Evolutionary conservation across 2,113 vertebrate genomes (phyloP).

Genomic region (Toxotes chatareus): DNA sequence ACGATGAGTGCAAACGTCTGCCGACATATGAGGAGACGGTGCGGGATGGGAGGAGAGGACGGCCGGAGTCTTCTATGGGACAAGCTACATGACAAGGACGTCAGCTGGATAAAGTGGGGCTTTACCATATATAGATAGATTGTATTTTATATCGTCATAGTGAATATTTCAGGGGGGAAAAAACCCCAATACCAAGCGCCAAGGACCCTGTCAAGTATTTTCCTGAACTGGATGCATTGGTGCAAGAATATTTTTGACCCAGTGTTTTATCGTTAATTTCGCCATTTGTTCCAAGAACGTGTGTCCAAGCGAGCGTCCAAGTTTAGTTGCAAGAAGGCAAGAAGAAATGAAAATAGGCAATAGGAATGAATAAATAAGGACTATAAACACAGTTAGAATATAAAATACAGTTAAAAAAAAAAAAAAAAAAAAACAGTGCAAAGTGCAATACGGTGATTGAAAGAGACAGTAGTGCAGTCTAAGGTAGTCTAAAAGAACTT

Average conservation of each 20-base stretch:
- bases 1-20: slow-evolving; percentile 89
- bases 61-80: neutral
- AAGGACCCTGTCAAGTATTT: neutral
- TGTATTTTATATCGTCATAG: neutral
- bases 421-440: too few species aligned
- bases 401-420: too few species aligned
- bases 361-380: too few species aligned
- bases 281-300: neutral
- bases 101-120: neutral
- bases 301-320: neutral
- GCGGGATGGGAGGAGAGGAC: slow-evolving; percentile 46
- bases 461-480: too few species aligned
- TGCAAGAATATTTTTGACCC: neutral
- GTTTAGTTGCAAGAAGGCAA: neutral
- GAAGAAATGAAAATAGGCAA: too few species aligned
- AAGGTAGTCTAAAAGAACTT: too few species aligned
- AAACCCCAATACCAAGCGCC: neutral
- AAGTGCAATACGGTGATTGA: too few species aligned
- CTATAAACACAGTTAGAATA: too few species aligned
- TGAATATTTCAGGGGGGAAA: neutral
- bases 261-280: neutral
- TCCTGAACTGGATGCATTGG: neutral
- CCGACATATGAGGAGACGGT: slow-evolving; percentile 92
- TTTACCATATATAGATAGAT: neutral
- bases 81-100: slow-evolving; percentile 26